Conservation (phyloP, 2,797 vertebrate genomes). For the Fundulus diaphanus region DNA sequence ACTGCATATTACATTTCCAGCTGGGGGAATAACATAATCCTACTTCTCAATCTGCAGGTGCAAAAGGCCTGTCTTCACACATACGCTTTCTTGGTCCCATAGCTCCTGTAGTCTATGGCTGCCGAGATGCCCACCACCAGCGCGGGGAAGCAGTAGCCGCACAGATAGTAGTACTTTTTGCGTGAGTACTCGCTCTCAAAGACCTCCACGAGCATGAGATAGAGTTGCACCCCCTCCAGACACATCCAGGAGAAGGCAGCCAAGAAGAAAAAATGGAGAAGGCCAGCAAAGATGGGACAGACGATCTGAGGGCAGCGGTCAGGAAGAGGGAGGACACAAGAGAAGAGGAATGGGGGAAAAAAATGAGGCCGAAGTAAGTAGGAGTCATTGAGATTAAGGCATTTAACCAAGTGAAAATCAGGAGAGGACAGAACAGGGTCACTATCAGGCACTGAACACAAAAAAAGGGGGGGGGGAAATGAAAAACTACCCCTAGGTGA, state of each 20-base stretch:
- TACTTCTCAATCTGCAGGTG: constrained; percentile 80
- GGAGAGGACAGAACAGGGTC: constrained; percentile 41
- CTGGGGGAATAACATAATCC: constrained; percentile 72
- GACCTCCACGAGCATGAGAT: constrained; percentile 95
- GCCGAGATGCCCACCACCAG: constrained; percentile 94
- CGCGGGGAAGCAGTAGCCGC: constrained; percentile 93
- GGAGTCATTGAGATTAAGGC: constrained; percentile 33
- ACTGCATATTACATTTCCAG: constrained; percentile 69
- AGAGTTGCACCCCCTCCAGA: constrained; percentile 94
- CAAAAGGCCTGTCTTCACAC: constrained; percentile 78
- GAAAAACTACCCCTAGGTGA: constrained; percentile 45
- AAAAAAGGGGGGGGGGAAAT: constrained; percentile 29
- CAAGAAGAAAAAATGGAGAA: constrained; percentile 96
- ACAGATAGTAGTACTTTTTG: constrained; percentile 95
- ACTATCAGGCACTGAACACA: constrained; percentile 35
- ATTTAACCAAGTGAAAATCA: constrained; percentile 37
- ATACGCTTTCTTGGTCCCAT: constrained; percentile 95
- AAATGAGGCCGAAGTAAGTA: constrained; percentile 32
- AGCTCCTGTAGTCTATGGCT: constrained; percentile 95
- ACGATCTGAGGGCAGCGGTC: constrained; percentile 81
- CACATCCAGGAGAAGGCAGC: constrained; percentile 97
- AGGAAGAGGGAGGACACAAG: constrained; percentile 17
- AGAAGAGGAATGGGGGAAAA: constrained; percentile 11
- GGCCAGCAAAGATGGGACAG: constrained; percentile 93
- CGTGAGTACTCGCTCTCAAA: constrained; percentile 93